Evolutionary conservation across 2,888 invertebrate species (phyloP), one percentile per base, ranked within the genome.

Genomic region (Eledona agricola): DNA sequence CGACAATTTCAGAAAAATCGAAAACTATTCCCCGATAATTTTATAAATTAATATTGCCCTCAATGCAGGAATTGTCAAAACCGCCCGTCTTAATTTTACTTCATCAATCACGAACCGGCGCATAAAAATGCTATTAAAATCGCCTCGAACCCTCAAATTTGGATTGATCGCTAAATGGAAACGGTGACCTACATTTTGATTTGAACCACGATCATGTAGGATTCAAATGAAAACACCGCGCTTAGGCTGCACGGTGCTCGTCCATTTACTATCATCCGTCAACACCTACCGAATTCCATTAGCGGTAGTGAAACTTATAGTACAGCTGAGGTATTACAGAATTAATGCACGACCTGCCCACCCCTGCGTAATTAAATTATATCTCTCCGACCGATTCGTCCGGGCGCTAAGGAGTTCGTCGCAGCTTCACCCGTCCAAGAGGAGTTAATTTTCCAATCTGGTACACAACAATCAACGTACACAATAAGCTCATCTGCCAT

Each of bases 401-500:
- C 13, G 34, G 35, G 17, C 9, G 23, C 17, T 31, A 57, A 57
- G 57, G 29, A 54, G 57, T 51, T 55, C 45, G 58, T 58, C 58
- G 55, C 34, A 38, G 50, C 55, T 55, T 40, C 25, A 43, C 34
- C 43, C 52, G 46, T 32, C 49, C 45, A 38, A 52, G 58, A 60
- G 57, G 60, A 69, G 70, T 72, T 72, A 72, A 72, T 72, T 73
- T 72, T 72, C 72, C 72, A 72, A 72, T 72, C 71, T 71, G 69
- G 66, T 70, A 68, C 69, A 72, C 73, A 72, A 70, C 70, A 73
- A 72, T 72, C 71, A 69, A 65, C 64, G 62, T 59, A 57, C 65
- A 71, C 67, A 73, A 72, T 72, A 70, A 69, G 64, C 66, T 68
- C 67, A 67, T 70, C 64, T 64, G 60, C 65, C 59, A 57, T 59